Conservation (phyloP, 2,797 vertebrate genomes). For the Simalia tracyae region DNA sequence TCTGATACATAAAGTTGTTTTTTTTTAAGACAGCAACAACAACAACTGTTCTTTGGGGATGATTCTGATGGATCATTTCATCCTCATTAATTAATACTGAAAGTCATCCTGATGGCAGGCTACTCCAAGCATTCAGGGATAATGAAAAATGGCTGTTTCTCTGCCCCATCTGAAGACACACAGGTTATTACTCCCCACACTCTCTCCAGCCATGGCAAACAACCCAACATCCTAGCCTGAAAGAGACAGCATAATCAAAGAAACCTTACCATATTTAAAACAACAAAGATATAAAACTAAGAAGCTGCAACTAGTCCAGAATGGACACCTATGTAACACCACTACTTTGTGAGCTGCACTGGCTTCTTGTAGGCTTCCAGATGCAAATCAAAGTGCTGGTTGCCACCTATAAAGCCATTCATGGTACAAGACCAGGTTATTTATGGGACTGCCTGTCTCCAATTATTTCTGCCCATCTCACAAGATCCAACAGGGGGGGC, state of each 20-base stretch:
- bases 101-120: background rate
- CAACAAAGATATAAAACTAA: background rate
- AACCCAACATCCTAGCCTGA: background rate
- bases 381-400: background rate
- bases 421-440: background rate
- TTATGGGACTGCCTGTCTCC: background rate
- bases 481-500: too few relatives aligned
- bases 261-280: background rate
- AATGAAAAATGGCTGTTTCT: background rate
- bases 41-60: background rate
- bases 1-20: background rate
- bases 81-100: conserved; percentile 4
- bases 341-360: background rate
- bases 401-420: background rate
- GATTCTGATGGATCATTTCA: conserved; percentile 17
- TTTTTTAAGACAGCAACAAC: background rate
- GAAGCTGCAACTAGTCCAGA: background rate
- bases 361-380: background rate
- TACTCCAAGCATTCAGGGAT: background rate
- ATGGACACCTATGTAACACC: background rate
- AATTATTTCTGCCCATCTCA: background rate
- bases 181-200: background rate
- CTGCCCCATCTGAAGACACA: background rate
- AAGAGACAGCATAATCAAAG: background rate
- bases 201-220: background rate